Conservation (phyloP, 2,888 invertebrate genomes). For the Pachydiplax longipennis region DNA sequence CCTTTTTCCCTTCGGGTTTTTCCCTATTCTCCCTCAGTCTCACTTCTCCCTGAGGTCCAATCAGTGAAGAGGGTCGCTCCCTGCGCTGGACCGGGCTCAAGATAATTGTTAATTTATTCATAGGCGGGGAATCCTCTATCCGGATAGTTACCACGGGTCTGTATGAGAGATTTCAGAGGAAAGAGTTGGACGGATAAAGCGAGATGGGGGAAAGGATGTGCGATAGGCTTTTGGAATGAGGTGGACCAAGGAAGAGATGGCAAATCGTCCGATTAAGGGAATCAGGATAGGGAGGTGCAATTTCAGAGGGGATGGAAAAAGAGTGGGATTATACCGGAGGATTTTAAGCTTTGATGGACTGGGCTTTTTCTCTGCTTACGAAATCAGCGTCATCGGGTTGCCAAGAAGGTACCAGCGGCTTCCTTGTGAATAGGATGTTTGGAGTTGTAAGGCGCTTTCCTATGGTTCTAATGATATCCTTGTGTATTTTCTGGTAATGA, state of each 20-base stretch:
- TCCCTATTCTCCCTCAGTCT: neutral
- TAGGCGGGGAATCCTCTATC: constrained; percentile 35
- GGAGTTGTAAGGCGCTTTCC: no score
- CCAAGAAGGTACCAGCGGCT: no score
- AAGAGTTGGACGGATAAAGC: constrained; percentile 21
- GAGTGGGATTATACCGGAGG: neutral
- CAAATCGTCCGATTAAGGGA: neutral
- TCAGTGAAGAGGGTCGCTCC: neutral
- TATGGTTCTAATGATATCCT: no score
- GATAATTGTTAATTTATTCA: constrained; percentile 45
- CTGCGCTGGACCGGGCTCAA: constrained; percentile 36
- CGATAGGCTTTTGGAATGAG: neutral
- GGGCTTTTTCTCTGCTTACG: neutral
- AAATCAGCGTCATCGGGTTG: no score
- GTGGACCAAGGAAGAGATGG: neutral
- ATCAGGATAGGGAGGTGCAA: neutral
- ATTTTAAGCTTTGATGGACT: neutral
- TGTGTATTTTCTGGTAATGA: no score
- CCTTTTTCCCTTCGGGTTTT: neutral
- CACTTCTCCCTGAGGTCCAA: constrained; percentile 29
- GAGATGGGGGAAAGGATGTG: neutral
- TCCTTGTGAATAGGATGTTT: no score
- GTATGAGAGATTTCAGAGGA: neutral
- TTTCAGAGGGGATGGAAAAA: neutral
- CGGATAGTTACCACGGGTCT: neutral